phyloP scores from a whole-genome alignment of 2,888 invertebrate species.

The Mythimna pallens region DNA sequence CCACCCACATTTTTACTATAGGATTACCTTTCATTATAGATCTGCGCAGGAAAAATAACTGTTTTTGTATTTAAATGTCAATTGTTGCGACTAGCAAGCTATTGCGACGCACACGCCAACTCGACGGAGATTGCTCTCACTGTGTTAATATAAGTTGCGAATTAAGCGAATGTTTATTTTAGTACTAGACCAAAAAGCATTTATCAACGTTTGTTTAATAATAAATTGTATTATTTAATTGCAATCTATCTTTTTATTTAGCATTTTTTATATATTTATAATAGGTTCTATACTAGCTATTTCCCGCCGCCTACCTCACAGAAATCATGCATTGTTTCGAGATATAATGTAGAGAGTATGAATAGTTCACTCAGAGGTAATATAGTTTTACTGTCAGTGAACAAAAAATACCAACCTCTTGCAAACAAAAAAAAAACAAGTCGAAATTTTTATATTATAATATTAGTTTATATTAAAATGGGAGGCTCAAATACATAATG shows the following conservation, averaged over 20 bases:
- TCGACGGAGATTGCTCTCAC: constrained; percentile 42
- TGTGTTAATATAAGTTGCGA: constrained; percentile 47
- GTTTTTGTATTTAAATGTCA: constrained; percentile 46
- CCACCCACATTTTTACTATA: constrained; percentile 5
- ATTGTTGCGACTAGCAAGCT: constrained; percentile 33
- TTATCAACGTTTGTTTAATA: constrained; percentile 59
- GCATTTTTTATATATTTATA: neutral
- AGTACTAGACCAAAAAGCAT: constrained; percentile 70
- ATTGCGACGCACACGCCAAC: constrained; percentile 28
- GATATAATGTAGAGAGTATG: too few relatives aligned
- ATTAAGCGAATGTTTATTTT: constrained; percentile 49
- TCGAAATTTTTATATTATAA: neutral
- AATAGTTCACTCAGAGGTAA: neutral
- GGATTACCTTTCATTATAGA: constrained; percentile 18
- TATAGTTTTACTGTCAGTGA: neutral
- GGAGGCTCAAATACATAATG: constrained; percentile 29
- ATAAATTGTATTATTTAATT: constrained; percentile 26
- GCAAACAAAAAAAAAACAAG: neutral
- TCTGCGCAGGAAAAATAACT: constrained; percentile 29
- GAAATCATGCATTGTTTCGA: neutral
- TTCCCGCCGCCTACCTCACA: neutral
- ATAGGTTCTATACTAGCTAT: too few relatives aligned
- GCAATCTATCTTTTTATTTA: constrained; percentile 22
- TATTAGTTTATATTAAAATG: constrained; percentile 4
- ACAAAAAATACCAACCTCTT: neutral